These are phyloP conservation scores for Amphimedon queenslandica DNA, from an alignment of 37 sponge, comb jelly and placozoan species.

Conservation along the genomic window DNA sequence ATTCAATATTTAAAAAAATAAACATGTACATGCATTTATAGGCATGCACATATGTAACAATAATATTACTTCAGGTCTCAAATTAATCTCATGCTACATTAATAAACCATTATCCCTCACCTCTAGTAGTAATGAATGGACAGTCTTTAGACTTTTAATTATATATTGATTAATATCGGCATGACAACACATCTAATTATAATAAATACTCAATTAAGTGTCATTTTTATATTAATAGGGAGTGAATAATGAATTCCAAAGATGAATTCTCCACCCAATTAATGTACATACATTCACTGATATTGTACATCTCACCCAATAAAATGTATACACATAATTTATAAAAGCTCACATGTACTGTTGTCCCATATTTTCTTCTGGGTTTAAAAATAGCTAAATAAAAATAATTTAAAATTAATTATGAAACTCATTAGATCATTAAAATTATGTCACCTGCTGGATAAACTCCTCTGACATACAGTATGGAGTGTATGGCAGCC, in stretches of 20 bases:
- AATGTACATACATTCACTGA: not conserved
- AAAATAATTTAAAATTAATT: not conserved
- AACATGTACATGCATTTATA: slow-evolving; percentile 1
- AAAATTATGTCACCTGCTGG: too few species aligned
- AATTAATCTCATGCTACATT: not conserved
- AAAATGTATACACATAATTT: slow-evolving; percentile 15
- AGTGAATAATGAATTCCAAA: not conserved
- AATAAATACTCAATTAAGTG: too few species aligned
- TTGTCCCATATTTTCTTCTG: slow-evolving; percentile 61
- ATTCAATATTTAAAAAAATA: too few species aligned
- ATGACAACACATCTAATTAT: slow-evolving; percentile 64
- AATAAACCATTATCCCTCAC: not conserved
- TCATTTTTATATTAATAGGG: not conserved
- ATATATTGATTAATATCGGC: slow-evolving; percentile 76
- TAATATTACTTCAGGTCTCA: not conserved
- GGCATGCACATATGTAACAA: not conserved
- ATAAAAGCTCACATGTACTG: slow-evolving; percentile 51
- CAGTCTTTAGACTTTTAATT: slow-evolving; percentile 28
- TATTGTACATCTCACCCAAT: too few species aligned
- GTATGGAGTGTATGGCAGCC: slow-evolving; percentile 71
- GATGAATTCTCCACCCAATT: not conserved
- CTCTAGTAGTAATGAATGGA: slow-evolving; percentile 30
- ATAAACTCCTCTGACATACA: slow-evolving; percentile 61
- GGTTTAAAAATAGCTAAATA: slow-evolving; percentile 59
- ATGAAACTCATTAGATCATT: not conserved